phyloP scores from a whole-genome alignment of 2,888 invertebrate genomes.

The Netelia virgata region DNA sequence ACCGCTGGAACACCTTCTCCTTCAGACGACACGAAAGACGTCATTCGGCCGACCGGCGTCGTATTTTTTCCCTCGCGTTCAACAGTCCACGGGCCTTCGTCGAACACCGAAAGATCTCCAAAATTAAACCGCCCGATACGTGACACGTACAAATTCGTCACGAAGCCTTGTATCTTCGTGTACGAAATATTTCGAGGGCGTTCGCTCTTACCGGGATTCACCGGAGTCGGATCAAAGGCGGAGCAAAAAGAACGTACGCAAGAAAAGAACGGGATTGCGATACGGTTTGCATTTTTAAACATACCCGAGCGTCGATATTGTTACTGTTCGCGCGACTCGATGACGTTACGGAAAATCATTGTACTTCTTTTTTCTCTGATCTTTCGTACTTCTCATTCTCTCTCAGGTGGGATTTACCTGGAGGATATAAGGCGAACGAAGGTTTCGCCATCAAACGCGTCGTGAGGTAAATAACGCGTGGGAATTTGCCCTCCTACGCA shows the following conservation, averaged over 20 bases:
- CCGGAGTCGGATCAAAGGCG: not conserved
- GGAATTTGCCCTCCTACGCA: constrained; percentile 1
- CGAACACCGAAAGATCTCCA: constrained; percentile 6
- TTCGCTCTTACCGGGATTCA: constrained; percentile 26
- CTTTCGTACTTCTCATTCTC: not conserved
- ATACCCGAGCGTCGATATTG: not conserved
- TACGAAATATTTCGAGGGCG: not conserved
- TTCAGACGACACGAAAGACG: constrained; percentile 59
- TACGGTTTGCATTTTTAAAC: constrained; percentile 28
- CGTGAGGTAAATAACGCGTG: not conserved
- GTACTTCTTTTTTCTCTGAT: not conserved
- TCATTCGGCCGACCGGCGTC: constrained; percentile 45
- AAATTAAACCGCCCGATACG: constrained; percentile 23
- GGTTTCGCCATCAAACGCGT: constrained; percentile 27
- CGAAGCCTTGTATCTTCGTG: not conserved
- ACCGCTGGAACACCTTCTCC: constrained; percentile 2
- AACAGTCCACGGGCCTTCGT: too few relatives aligned
- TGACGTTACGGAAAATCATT: constrained; percentile 9
- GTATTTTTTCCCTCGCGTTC: constrained; percentile 4
- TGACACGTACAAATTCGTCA: constrained; percentile 6
- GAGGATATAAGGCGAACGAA: constrained; percentile 25
- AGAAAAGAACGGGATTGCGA: constrained; percentile 18
- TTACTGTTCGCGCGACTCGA: not conserved
- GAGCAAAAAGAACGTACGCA: not conserved
- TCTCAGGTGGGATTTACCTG: constrained; percentile 31